Conservation (phyloP, 1,140 invertebrate genomes). For the Pantala flavescens region DNA sequence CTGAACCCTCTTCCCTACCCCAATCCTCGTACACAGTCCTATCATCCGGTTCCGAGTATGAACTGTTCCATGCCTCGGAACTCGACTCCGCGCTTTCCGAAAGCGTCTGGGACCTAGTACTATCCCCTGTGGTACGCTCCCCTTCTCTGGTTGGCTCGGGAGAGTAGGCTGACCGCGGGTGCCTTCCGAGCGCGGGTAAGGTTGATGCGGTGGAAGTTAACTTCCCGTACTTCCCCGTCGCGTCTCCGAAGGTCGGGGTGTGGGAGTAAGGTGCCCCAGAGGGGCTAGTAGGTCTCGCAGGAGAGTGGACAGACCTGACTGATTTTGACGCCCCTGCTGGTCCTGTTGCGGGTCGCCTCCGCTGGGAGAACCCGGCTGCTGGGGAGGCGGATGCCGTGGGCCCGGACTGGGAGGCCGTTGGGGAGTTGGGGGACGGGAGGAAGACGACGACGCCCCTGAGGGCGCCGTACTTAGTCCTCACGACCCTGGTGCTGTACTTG, state of each 20-base stretch:
- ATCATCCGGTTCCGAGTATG: no score
- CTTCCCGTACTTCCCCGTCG: not conserved
- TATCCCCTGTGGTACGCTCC: not conserved
- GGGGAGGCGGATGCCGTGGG: not conserved
- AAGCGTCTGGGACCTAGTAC: no score
- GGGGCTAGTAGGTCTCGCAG: not conserved
- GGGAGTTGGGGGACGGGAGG: slow-evolving; percentile 32
- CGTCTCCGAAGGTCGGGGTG: not conserved
- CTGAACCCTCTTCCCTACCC: no score
- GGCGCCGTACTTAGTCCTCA: slow-evolving; percentile 80
- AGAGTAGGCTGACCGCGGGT: not conserved
- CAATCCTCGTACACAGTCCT: no score
- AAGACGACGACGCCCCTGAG: slow-evolving; percentile 77
- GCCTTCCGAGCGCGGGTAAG: not conserved
- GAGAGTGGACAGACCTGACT: not conserved
- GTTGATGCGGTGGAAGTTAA: not conserved
- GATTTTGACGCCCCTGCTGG: not conserved
- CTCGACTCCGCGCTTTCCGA: no score
- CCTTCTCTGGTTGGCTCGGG: not conserved
- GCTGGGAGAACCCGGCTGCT: not conserved
- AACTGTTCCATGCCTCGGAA: no score
- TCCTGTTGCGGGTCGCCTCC: not conserved
- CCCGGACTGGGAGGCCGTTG: not conserved
- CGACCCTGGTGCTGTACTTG: slow-evolving; percentile 54
- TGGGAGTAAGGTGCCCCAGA: not conserved